Evolutionary conservation across 2,888 invertebrate species (phyloP), one percentile per base, ranked within the genome.

Genomic region (Hyalella azteca): DNA sequence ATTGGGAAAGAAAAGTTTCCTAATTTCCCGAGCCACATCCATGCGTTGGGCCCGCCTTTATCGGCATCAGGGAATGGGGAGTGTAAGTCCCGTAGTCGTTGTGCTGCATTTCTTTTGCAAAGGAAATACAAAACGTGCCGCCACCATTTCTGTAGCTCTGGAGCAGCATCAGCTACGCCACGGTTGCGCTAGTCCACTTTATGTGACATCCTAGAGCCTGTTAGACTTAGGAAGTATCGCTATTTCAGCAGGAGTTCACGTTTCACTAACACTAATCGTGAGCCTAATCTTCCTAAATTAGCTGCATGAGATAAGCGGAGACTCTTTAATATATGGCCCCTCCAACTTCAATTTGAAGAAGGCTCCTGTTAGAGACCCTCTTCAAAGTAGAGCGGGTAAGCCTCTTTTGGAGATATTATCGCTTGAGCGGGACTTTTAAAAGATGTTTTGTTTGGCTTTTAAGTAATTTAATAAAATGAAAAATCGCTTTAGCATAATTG

Each of bases 201-300:
- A 66, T 66, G 66, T 66, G 66, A 66, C 66, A 66, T 66, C 66
- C 36, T 66, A 66, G 66, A 66, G 66, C 66, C 66, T 66, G 66
- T 66, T 66, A 66, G 66, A 66, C 66, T 66, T 66, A 36, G 66
- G 66, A 66, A 66, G 66, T 66, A 66, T 66, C 66, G 66, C 66
- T 36, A 66, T 66, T 66, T 66, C 66, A 66, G 66, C 66, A 66
- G 66, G 66, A 66, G 66, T 66, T 66, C 66, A 66, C 66, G 66
- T 66, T 66, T 66, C 66, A 66, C 66, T 66, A 66, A 66, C 66
- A 66, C 66, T 66, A 66, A 66, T 66, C 66, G 66, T 36, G 66
- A 36, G 66, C 66, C 66, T 66, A 66, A 66, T 66, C 66, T 66
- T 66, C 66, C 66, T 36, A 66, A 66, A 66, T 66, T 66, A 66